Evolutionary conservation across 2,113 vertebrate species (phyloP).

Genomic region (Crotalus horridus): DNA sequence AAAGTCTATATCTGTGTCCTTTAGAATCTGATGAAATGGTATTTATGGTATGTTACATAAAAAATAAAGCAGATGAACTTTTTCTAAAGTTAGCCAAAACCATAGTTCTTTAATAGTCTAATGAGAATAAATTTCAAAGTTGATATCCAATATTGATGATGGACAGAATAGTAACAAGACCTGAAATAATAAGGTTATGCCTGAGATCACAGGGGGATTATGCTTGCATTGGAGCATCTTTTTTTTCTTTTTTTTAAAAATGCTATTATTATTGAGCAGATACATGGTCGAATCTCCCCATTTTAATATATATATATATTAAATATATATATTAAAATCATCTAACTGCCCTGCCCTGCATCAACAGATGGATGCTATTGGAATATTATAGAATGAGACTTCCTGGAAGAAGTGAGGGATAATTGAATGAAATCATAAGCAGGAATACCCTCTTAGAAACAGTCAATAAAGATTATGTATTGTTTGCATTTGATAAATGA

Average conservation of each 20-base stretch:
- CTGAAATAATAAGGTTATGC: neutral
- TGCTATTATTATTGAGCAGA: neutral
- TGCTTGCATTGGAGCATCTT: neutral
- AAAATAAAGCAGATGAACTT: neutral
- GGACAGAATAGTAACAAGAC: neutral
- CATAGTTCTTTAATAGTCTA: neutral
- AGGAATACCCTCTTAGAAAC: neutral
- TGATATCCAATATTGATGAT: neutral
- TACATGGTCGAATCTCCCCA: neutral
- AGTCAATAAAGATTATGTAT: neutral
- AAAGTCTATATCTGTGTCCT: neutral
- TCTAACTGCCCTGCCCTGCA: neutral
- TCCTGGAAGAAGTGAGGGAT: neutral
- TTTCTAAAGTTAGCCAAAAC: neutral
- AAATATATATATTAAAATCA: neutral
- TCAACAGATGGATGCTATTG: neutral
- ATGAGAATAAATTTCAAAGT: neutral
- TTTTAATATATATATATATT: neutral
- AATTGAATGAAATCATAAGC: neutral
- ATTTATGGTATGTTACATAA: neutral
- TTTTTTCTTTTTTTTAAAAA: neutral
- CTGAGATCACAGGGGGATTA: neutral
- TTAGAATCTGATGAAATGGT: neutral
- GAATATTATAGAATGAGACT: neutral
- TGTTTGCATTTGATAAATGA: neutral